Conservation (phyloP, 2,797 vertebrate species). For the Tolypeutes matacus region DNA sequence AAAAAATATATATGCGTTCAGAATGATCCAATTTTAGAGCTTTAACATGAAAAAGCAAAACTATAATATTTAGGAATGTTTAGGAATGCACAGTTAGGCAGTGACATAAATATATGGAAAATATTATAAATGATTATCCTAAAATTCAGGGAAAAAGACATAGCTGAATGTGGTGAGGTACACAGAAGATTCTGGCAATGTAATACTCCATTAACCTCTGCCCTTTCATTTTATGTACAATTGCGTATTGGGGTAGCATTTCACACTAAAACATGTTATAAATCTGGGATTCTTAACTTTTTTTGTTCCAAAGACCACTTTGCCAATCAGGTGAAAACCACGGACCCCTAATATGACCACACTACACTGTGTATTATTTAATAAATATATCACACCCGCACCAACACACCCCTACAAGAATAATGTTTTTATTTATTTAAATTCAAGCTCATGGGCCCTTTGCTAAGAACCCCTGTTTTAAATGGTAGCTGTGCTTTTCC, state of each 20-base stretch:
- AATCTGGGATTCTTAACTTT: too few relatives aligned
- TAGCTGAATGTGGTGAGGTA: fast-evolving
- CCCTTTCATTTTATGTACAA: neutral
- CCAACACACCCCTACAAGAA: too few relatives aligned
- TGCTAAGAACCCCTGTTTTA: too few relatives aligned
- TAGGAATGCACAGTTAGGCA: neutral
- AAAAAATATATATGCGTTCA: neutral
- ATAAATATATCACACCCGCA: too few relatives aligned
- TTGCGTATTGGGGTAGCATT: neutral
- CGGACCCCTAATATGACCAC: too few relatives aligned
- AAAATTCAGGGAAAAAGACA: neutral
- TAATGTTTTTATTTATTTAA: too few relatives aligned
- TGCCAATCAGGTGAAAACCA: too few relatives aligned
- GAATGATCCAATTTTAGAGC: neutral
- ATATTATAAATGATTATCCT: neutral
- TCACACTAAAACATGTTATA: neutral
- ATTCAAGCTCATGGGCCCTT: too few relatives aligned
- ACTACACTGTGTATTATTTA: too few relatives aligned
- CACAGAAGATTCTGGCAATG: neutral
- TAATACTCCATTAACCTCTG: neutral
- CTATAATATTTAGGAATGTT: neutral
- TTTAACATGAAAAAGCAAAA: neutral
- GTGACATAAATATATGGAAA: neutral
- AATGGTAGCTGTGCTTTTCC: neutral
- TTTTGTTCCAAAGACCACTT: too few relatives aligned